A percentile compares a stretch with the other conserved stretches of the same genome.
These are phyloP conservation scores for Philonicus albiceps DNA, from an alignment of 2,888 invertebrate genomes.

Conservation along the genomic window DNA sequence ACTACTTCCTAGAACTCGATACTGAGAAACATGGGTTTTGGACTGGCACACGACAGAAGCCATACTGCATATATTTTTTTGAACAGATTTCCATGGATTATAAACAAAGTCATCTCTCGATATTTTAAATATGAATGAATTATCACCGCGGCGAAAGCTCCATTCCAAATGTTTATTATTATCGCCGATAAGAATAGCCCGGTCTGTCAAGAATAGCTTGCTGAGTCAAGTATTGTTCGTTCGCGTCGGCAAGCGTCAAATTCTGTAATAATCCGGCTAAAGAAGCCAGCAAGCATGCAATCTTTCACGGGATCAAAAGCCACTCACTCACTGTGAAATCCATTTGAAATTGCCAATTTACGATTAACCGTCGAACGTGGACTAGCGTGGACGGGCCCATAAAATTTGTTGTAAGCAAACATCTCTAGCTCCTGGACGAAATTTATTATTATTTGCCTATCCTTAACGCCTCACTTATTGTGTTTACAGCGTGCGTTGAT, in stretches of 20 bases:
- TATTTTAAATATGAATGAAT: neutral
- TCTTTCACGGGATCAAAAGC: neutral
- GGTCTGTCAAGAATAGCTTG: neutral
- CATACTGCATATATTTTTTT: neutral
- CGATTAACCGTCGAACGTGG: neutral
- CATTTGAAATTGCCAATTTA: neutral
- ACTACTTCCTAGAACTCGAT: neutral
- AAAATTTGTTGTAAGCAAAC: neutral
- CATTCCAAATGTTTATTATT: neutral
- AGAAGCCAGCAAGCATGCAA: neutral
- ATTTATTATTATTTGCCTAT: neutral
- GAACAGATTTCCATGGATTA: neutral
- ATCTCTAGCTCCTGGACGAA: neutral
- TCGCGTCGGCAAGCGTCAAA: neutral
- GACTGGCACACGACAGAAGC: neutral
- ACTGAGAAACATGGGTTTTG: neutral
- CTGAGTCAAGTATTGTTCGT: neutral
- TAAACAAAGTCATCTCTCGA: neutral
- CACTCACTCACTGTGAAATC: neutral
- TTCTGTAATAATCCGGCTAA: neutral
- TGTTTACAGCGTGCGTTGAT: neutral
- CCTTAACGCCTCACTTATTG: neutral
- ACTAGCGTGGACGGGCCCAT: neutral
- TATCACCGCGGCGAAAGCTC: neutral
- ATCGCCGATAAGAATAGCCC: neutral